Percentiles rank a stretch among this genome's conserved stretches.
Evolutionary conservation across 2,888 invertebrate genomes (phyloP).

Genomic region (Acrobasis consociella): DNA sequence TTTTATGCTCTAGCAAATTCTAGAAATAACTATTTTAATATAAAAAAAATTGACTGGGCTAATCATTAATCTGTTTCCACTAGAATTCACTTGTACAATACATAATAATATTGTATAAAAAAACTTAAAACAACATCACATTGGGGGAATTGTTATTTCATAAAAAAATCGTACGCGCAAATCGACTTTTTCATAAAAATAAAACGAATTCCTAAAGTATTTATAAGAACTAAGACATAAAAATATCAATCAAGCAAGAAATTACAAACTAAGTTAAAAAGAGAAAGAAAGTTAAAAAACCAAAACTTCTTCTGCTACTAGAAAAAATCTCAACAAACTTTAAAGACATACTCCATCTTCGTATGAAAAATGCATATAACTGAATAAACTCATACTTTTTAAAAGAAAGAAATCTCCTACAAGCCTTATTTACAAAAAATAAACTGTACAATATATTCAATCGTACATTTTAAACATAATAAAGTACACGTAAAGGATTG

Average conservation of each 20-base stretch:
- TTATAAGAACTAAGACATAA: constrained; percentile 9
- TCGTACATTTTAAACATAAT: background rate
- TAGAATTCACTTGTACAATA: no score
- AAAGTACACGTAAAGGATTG: background rate
- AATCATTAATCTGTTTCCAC: no score
- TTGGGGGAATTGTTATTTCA: background rate
- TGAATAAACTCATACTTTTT: constrained; percentile 6
- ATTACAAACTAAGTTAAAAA: constrained; percentile 13
- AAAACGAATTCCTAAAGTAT: constrained; percentile 9
- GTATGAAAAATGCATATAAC: constrained; percentile 12
- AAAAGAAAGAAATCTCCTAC: constrained; percentile 3
- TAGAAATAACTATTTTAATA: no score
- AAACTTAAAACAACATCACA: no score
- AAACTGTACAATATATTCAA: background rate
- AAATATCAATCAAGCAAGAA: background rate
- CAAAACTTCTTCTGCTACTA: constrained; percentile 4
- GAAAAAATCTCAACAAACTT: background rate
- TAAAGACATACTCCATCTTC: background rate
- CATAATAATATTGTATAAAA: no score
- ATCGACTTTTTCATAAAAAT: constrained; percentile 8
- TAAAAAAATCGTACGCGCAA: background rate
- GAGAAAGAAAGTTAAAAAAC: constrained; percentile 16
- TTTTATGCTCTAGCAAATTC: no score
- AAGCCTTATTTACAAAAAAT: constrained; percentile 1
- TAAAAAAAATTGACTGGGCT: no score